These are phyloP conservation scores for Druon quercuslanigerum DNA, from an alignment of 1,140 invertebrate genomes.

Conservation along the genomic window DNA sequence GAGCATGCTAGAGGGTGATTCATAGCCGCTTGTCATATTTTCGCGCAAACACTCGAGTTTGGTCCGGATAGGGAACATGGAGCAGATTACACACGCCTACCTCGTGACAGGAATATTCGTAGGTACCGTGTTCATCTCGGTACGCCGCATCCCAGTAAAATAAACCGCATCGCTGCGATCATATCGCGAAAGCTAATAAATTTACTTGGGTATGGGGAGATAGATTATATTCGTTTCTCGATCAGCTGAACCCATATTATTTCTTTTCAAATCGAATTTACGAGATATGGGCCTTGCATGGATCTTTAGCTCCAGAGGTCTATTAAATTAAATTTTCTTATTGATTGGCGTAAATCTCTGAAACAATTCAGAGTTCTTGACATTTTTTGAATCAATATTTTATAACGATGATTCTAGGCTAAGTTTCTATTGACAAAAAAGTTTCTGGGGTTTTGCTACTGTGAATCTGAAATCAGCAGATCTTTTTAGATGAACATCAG, in stretches of 20 bases:
- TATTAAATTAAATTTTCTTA: not conserved
- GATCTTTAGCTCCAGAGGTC: not conserved
- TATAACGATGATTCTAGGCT: no score
- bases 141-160: slow-evolving; percentile 59
- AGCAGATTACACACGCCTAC: slow-evolving; percentile 59
- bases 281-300: not conserved
- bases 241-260: not conserved
- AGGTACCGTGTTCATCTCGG: slow-evolving; percentile 63
- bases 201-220: slow-evolving; percentile 52
- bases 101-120: slow-evolving; percentile 73
- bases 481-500: slow-evolving; percentile 17
- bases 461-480: not conserved
- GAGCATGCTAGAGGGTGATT: slow-evolving; percentile 64
- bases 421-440: no score
- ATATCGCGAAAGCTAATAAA: slow-evolving; percentile 70
- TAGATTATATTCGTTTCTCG: slow-evolving; percentile 45
- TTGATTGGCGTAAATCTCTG: no score
- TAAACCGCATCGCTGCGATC: slow-evolving; percentile 65
- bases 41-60: slow-evolving; percentile 64
- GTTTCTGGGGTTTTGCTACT: not conserved
- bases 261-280: not conserved
- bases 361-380: no score
- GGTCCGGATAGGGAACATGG: slow-evolving; percentile 71
- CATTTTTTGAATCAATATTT: no score
- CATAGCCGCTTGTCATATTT: slow-evolving; percentile 69